Conservation (phyloP, 2,113 vertebrate genomes). For the Brachypteracias leptosomus region DNA sequence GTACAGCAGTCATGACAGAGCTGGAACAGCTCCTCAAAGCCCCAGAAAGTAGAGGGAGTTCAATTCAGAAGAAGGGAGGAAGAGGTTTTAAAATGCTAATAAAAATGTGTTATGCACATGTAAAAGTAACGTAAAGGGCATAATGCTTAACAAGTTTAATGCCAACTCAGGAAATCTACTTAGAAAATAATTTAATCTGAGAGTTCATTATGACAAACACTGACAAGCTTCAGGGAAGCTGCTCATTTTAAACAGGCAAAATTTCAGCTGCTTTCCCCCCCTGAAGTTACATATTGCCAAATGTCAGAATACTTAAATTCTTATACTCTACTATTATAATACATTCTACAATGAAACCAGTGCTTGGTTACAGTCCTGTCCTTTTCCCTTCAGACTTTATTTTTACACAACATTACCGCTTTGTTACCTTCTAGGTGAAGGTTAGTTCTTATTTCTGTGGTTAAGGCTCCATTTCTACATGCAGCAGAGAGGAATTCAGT, state of each 20-base stretch:
- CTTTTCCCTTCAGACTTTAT: neutral
- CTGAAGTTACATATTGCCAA: neutral
- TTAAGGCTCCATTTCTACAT: slow-evolving; percentile 13
- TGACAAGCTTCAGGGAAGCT: slow-evolving; percentile 4
- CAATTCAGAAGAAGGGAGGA: neutral
- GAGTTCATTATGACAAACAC: slow-evolving; percentile 6
- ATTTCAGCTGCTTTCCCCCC: neutral
- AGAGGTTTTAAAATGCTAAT: neutral
- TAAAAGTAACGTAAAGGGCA: slow-evolving; percentile 11
- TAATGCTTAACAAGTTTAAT: neutral
- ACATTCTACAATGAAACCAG: neutral
- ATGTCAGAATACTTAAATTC: neutral
- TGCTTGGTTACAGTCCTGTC: neutral
- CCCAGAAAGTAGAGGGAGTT: neutral
- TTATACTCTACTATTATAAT: neutral
- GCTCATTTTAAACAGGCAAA: neutral
- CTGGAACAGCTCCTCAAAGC: neutral
- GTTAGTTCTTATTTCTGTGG: slow-evolving; percentile 22
- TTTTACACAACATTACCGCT: neutral
- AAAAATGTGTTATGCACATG: neutral
- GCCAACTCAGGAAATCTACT: neutral
- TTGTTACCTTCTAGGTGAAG: slow-evolving; percentile 20
- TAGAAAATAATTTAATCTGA: slow-evolving; percentile 30
- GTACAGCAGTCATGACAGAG: neutral
- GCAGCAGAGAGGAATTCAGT: neutral